Percentiles rank a stretch among this genome's conserved stretches.
Conservation (phyloP, 2,888 invertebrate genomes). For the Acrocera orbiculus region DNA sequence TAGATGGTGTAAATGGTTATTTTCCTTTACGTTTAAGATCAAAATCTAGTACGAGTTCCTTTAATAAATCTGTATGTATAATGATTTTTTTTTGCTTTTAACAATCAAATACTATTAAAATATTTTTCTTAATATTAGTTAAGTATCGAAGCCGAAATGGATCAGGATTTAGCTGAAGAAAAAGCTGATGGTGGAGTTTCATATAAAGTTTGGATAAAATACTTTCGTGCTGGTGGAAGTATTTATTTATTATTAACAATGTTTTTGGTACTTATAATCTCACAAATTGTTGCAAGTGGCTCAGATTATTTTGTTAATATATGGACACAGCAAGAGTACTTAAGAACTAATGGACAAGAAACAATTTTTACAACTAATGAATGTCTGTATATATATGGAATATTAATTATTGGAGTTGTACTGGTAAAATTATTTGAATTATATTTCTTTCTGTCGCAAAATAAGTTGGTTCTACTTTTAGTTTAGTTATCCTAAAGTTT, state of each 20-base stretch:
- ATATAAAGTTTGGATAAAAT: constrained; percentile 28
- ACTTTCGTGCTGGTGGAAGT: constrained; percentile 36
- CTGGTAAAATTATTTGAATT: constrained; percentile 16
- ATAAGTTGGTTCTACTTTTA: too few species aligned
- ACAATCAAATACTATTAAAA: background rate
- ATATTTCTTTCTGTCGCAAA: too few species aligned
- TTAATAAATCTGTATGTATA: constrained; percentile 21
- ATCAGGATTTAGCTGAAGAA: constrained; percentile 22
- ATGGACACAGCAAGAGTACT: constrained; percentile 34
- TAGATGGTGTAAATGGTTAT: constrained; percentile 27
- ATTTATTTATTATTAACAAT: constrained; percentile 31
- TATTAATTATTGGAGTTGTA: constrained; percentile 25
- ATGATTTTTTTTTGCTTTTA: background rate
- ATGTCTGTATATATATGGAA: constrained; percentile 28
- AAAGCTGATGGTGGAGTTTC: constrained; percentile 31
- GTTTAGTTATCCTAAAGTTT: too few species aligned
- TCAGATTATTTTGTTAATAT: constrained; percentile 45
- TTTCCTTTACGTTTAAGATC: constrained; percentile 19
- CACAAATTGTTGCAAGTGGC: constrained; percentile 39
- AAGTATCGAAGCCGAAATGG: constrained; percentile 1
- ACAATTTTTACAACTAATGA: constrained; percentile 23
- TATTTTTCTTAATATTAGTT: background rate
- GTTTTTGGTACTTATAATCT: constrained; percentile 33
- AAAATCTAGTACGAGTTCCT: constrained; percentile 17
- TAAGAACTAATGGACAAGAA: constrained; percentile 19